Evolutionary conservation across 2,888 invertebrate genomes (phyloP).

Genomic region (Agrochola lychnidis): DNA sequence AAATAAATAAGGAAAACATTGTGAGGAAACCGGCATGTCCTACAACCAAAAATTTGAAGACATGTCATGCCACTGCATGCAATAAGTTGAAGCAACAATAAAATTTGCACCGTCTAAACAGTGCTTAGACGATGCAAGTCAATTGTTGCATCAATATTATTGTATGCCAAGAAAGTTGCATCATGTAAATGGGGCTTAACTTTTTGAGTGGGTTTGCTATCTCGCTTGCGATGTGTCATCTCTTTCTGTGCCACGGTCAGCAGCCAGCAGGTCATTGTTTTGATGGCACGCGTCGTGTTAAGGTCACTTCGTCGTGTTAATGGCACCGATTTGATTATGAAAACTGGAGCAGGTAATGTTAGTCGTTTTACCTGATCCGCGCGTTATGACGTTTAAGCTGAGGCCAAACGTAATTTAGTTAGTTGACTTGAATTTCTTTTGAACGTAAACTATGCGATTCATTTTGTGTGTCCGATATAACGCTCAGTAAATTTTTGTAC

Average conservation of each 20-base stretch:
- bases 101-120: not conserved
- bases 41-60: too few relatives aligned
- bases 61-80: not conserved
- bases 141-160: not conserved
- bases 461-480: not conserved
- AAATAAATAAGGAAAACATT: too few relatives aligned
- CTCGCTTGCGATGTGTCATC: conserved; percentile 37
- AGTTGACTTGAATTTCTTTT: not conserved
- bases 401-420: not conserved
- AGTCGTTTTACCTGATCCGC: not conserved
- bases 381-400: not conserved
- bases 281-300: conserved; percentile 20
- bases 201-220: conserved; percentile 51
- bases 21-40: too few relatives aligned
- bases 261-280: conserved; percentile 29
- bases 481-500: not conserved
- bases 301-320: conserved; percentile 36
- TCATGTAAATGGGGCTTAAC: conserved; percentile 12
- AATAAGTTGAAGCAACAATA: not conserved
- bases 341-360: conserved; percentile 16
- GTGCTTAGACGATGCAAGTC: not conserved
- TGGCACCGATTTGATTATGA: conserved; percentile 25
- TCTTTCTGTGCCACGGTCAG: conserved; percentile 40
- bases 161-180: not conserved
- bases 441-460: not conserved